Evolutionary conservation across 2,797 vertebrate genomes (phyloP).

Genomic region (Pseudomugil tenellus): DNA sequence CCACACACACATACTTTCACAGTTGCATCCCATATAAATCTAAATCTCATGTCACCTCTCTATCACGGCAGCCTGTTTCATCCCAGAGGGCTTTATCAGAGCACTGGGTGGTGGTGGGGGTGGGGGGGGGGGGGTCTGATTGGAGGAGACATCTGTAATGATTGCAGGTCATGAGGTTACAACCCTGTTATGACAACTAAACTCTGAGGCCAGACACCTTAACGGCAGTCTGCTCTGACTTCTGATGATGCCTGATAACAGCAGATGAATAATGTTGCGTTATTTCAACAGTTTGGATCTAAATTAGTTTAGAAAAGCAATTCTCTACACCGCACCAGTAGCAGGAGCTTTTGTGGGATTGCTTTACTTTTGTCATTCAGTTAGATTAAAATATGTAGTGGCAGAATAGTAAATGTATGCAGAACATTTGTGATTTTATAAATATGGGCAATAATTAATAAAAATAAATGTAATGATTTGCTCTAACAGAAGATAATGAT

Average conservation of each 20-base stretch:
- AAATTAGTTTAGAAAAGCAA: conserved; percentile 21
- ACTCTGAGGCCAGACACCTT: conserved; percentile 61
- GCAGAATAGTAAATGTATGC: not conserved
- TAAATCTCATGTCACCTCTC: conserved; percentile 60
- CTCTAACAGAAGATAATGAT: not conserved
- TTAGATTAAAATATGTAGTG: not conserved
- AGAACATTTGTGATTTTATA: not conserved
- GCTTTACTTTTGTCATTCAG: not conserved
- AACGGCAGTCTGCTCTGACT: conserved; percentile 26
- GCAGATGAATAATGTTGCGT: conserved; percentile 40
- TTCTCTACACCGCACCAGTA: too few species aligned
- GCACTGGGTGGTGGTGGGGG: too few species aligned
- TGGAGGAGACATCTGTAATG: conserved; percentile 70
- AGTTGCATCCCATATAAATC: conserved; percentile 37
- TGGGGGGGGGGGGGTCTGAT: conserved; percentile 62
- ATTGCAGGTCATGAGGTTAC: conserved; percentile 65
- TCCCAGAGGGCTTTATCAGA: conserved; percentile 61
- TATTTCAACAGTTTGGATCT: conserved; percentile 39
- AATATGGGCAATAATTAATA: too few species aligned
- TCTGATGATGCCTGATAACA: conserved; percentile 59
- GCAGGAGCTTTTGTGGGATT: not conserved
- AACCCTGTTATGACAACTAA: conserved; percentile 74
- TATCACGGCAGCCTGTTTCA: conserved; percentile 46
- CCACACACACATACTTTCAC: not conserved
- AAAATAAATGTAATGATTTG: not conserved